Base-by-base conservation (phyloP, 2,113 vertebrate genomes). In the Prunella himalayana region DNA sequence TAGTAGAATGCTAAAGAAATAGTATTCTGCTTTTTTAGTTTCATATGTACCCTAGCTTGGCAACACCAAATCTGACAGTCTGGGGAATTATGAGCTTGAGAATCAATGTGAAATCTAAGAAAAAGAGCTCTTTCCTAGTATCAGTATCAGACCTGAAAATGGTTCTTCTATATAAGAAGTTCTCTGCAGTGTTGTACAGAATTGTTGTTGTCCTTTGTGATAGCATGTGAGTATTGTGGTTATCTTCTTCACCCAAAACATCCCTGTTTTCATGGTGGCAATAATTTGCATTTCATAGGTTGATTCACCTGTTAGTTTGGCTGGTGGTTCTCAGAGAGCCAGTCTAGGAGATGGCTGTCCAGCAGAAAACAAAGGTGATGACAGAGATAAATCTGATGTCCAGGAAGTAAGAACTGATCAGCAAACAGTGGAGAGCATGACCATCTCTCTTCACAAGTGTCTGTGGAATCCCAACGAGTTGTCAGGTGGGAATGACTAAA, bases 201-300 rank as follows among this genome's bases (percentile, higher is more conserved):
- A 50, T 37, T 5, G 0, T 61, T 81, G 39, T 57, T 57, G 37
- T 39, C 18, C 45, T 73, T 76, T 82, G 47, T 78, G 61, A 53
- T 51, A 61, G 8, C 23, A 27, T 17, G 12, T 82, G 25, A 56
- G 47, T 56, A 15, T 35, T 65, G 17, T 64, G 41, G 15, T 79
- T 79, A 15, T 44, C 7, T 47, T 70, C 15, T 79, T 63, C 15
- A n/a, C 6, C 21, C 3, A 7, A 39, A 57, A n/a, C 19, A 33
- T 39, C 39, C 10, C 11, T 86, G 9, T n/a, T 71, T 87, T 82
- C 78, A 37, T 63, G 15, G 37, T 82, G 91, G 28, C 17, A 71
- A 23, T 59, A 66, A 75, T 88, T 94, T 92, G 13, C 30, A 66
- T 95, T 91, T 91, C 66, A 51, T 69, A 98, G 98, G 65, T 96